Evolutionary conservation across 2,888 invertebrate genomes (phyloP), one percentile per base, ranked within the genome.

Genomic region (Bedellia somnulentella): DNA sequence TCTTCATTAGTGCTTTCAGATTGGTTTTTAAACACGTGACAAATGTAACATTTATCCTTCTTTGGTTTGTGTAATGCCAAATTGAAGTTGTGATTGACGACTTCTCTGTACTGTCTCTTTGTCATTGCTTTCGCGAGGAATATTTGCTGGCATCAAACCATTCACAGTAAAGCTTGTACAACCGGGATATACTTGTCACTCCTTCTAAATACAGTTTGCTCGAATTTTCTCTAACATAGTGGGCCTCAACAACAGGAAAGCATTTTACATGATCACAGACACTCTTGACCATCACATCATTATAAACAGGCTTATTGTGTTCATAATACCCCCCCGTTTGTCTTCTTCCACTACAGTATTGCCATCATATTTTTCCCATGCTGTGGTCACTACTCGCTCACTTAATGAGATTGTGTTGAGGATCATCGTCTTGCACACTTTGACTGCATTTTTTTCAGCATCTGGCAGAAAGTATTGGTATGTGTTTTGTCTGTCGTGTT

Each of bases 361-460:
- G 8, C 32, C 28, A 21, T 28, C 27, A 32, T 24, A 32, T 29
- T 32, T 32, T 16, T 28, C 13, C 28, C 28, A 32, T 13, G 32
- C 28, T 13, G 32, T 32, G 11, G 16, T 34, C 12, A 37, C 28
- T 11, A 36, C 23, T n/a, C 36, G 35, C 18, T 37, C 36, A 22
- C 34, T 32, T 24, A 34, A 3, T n/a, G 32, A 21, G 32, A 38
- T 30, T 2, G 40, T 40, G 29, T 34, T 40, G 8, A 40, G 28
- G 32, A 40, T 35, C 36, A 37, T 39, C 12, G 35, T 36, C 28
- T 37, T 37, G 34, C 39, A 39, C 6, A 37, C 37, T 12, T 26
- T 29, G 9, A 29, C 16, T 24, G 15, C 5, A 5, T 32, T 24
- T 26, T 27, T 31, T n/a, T 25, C 25, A 21, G 24, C 28, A 34